Percentiles rank a stretch among this genome's conserved stretches.
These are phyloP conservation scores for Crotalus adamanteus DNA, from an alignment of 2,797 vertebrate genomes.

Conservation along the genomic window DNA sequence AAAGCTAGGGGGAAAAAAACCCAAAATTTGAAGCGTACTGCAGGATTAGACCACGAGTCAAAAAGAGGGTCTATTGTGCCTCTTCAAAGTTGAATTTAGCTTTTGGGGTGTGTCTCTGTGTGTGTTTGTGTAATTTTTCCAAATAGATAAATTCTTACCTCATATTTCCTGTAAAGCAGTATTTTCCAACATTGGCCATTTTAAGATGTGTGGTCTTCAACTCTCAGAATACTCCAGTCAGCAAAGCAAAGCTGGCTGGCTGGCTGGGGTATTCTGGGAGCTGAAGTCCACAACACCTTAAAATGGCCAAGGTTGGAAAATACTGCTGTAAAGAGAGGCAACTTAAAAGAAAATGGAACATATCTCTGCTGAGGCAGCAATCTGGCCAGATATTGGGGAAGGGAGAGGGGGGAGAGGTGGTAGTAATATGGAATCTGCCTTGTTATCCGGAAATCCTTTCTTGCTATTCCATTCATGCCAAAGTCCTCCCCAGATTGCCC, in stretches of 20 bases:
- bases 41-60: background rate
- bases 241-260: background rate
- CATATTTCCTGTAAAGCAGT: background rate
- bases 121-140: background rate
- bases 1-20: background rate
- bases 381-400: background rate
- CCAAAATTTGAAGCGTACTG: background rate
- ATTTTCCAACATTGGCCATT: background rate
- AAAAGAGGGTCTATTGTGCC: background rate
- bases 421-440: background rate
- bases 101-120: background rate
- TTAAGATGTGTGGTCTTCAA: background rate
- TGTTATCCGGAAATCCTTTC: background rate
- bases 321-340: background rate
- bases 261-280: background rate
- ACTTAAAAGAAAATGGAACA: background rate
- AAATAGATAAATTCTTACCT: background rate
- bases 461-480: background rate
- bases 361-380: background rate
- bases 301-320: background rate
- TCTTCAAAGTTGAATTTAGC: background rate
- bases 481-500: background rate
- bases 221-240: background rate
- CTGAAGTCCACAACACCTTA: background rate
- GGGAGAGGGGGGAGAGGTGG: background rate